Evolutionary conservation across 30 jellyfish, hydroid and myxozoan species (phyloP), one percentile per base, ranked within the genome.

Genomic region (Cassiopea andromeda): DNA sequence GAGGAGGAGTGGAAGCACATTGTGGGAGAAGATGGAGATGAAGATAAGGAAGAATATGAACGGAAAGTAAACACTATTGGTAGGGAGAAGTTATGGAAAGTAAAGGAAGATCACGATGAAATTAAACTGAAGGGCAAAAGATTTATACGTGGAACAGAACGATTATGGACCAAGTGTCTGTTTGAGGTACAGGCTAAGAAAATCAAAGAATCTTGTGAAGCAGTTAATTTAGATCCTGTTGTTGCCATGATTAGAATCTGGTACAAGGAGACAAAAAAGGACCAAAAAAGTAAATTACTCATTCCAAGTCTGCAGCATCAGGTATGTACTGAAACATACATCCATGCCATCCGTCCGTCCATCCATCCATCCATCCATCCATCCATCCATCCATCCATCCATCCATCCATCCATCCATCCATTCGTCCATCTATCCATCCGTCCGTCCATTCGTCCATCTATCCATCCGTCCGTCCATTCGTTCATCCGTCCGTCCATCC

Each of bases 291-390:
- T 43, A 47, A 50, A 57, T 80, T 58, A 67, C 68, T 87, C 48
- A 46, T 86, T 47, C 98, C 98, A 46, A 92, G 94, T 71, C 83
- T 92, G 50, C 86, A 79, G 60, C 89, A 69, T 72, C 94, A 92
- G 75, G 98, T 92, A 48, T 45, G 87, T 16, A 61, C 13, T 27
- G 38, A 27, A 27, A 27, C 38, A 27, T 27, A 27, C 38, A 27
- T 27, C 38, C 38, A 27, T 27, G 38, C 38, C 38, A 27, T 27
- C 0, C 38, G 38, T 27, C 38, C 38, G 0, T 27, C 38, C 38
- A 27, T 27, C 38, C 38, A 0, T 27, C 38, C 38, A 0, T 27
- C 38, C 38, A 27, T 27, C 38, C 38, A 27, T 27, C 38, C 38
- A 27, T 27, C 38, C 38, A 27, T 27, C 38, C 38, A 27, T 27